phyloP scores from a whole-genome alignment of 2,888 invertebrate species.

The Geophilus truncorum region DNA sequence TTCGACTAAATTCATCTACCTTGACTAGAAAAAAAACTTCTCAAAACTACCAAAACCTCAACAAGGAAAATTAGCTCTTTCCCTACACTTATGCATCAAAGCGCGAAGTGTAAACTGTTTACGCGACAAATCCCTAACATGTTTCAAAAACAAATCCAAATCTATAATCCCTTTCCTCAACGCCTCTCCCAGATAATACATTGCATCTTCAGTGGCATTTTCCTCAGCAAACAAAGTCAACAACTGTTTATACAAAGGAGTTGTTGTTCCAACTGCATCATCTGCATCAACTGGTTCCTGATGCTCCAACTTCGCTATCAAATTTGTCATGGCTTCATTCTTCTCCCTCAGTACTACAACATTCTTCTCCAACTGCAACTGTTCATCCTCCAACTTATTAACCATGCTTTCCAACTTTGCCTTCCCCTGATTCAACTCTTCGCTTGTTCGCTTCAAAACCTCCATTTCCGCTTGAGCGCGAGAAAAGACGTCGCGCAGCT shows the following conservation, averaged over 20 bases:
- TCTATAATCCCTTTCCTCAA: conserved; percentile 87
- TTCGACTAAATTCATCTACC: too few relatives aligned
- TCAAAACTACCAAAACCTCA: conserved; percentile 32
- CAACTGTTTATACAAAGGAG: conserved; percentile 93
- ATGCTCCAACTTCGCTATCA: conserved; percentile 64
- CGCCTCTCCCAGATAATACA: conserved; percentile 96
- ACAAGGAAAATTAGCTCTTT: conserved; percentile 69
- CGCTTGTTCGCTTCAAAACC: conserved; percentile 77
- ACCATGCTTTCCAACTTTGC: conserved; percentile 73
- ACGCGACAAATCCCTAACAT: conserved; percentile 89
- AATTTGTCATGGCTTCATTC: conserved; percentile 75
- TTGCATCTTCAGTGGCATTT: conserved; percentile 95
- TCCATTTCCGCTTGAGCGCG: conserved; percentile 88
- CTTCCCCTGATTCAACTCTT: conserved; percentile 79
- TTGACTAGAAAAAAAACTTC: too few relatives aligned
- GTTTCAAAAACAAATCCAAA: conserved; percentile 91
- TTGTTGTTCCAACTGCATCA: conserved; percentile 92
- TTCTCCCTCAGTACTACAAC: conserved; percentile 77
- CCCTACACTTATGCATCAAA: conserved; percentile 92
- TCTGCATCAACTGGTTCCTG: conserved; percentile 85
- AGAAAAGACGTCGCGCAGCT: conserved; percentile 81
- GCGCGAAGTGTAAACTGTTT: conserved; percentile 94
- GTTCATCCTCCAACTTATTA: conserved; percentile 56
- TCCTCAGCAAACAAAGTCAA: conserved; percentile 94
- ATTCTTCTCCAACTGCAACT: conserved; percentile 73